Conservation (phyloP, 1,140 invertebrate species). For the Hylaeus volcanicus region DNA sequence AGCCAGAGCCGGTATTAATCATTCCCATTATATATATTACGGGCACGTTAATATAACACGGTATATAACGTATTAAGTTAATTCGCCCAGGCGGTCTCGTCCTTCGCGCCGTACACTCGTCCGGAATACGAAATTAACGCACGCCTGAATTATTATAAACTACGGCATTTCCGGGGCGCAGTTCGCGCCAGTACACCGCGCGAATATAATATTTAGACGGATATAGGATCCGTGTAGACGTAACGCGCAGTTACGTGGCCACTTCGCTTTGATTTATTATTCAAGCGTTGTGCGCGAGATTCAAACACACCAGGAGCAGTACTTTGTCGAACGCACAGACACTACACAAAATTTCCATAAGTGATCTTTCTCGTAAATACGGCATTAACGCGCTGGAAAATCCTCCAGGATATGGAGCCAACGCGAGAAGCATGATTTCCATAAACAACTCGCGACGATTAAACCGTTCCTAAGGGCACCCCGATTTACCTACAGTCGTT, state of each 20-base stretch:
- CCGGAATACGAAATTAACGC: conserved; percentile 41
- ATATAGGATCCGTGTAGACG: conserved; percentile 1
- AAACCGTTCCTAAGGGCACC: background rate
- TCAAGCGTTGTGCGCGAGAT: background rate
- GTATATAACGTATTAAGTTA: conserved; percentile 28
- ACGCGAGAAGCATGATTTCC: conserved; percentile 6
- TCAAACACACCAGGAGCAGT: background rate
- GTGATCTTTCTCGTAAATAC: conserved; percentile 32
- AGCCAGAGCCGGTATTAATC: conserved; percentile 23
- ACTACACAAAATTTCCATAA: conserved; percentile 35
- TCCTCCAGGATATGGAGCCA: background rate
- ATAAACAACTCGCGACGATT: background rate
- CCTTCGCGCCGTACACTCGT: conserved; percentile 22
- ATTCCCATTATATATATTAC: conserved; percentile 15
- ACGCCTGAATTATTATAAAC: conserved; percentile 49
- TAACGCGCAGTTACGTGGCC: conserved; percentile 13
- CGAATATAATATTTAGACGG: conserved; percentile 29
- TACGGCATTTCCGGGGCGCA: background rate
- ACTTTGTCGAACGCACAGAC: conserved; percentile 35
- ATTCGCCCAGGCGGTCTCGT: conserved; percentile 12
- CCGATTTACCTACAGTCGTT: background rate
- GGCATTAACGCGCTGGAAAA: background rate
- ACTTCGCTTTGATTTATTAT: conserved; percentile 52
- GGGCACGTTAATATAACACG: conserved; percentile 5
- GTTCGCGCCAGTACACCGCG: background rate